These are phyloP conservation scores for Adineta ricciae DNA, from an alignment of 2,888 invertebrate species.

Conservation along the genomic window DNA sequence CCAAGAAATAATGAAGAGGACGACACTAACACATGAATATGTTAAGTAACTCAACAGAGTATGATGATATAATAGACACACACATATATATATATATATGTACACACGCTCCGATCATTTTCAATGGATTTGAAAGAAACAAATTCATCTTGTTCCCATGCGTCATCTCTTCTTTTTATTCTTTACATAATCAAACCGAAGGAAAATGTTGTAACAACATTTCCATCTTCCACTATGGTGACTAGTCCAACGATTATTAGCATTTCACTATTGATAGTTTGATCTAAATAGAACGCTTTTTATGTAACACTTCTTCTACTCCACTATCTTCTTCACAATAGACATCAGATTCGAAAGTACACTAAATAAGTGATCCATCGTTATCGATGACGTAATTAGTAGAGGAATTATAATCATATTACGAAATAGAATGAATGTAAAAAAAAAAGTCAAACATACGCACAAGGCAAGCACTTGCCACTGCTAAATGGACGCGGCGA, in stretches of 20 bases:
- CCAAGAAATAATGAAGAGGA: neutral
- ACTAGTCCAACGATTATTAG: neutral
- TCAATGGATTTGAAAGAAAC: neutral
- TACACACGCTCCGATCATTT: neutral
- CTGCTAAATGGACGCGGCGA: conserved; percentile 3
- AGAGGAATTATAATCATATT: conserved; percentile 8
- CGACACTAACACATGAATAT: neutral
- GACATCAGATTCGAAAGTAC: neutral
- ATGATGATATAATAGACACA: conserved; percentile 12
- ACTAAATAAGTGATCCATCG: neutral
- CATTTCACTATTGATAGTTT: neutral
- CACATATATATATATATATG: neutral
- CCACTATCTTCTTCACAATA: neutral
- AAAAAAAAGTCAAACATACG: neutral
- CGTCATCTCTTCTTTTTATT: neutral
- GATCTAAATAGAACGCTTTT: neutral
- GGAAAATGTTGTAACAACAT: neutral
- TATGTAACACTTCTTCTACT: neutral
- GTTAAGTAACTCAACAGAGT: neutral
- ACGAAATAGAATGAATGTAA: conserved; percentile 17
- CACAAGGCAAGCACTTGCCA: conserved; percentile 5
- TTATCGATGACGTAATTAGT: neutral
- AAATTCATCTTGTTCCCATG: conserved; percentile 2
- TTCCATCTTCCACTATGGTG: neutral
- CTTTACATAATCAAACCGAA: neutral